Evolutionary conservation across 1,140 invertebrate species (phyloP).

Genomic region (Pentalonia nigronervosa): DNA sequence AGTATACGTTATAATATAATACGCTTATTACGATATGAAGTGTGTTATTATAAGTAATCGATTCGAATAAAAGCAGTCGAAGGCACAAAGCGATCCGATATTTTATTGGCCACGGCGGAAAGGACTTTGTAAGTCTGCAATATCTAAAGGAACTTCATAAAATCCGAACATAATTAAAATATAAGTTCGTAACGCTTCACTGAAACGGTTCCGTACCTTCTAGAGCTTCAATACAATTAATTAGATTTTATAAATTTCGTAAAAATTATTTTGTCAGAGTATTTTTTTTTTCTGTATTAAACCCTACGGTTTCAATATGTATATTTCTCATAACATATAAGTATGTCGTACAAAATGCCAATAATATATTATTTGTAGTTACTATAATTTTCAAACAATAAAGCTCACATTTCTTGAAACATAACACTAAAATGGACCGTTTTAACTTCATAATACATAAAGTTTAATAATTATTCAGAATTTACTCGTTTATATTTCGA

Average conservation of each 20-base stretch:
- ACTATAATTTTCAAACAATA: background rate
- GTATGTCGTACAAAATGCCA: background rate
- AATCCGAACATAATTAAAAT: background rate
- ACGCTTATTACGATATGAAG: too few relatives aligned
- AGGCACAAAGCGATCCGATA: background rate
- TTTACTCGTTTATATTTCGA: too few relatives aligned
- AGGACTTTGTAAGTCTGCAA: background rate
- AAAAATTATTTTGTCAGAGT: background rate
- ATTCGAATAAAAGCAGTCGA: background rate
- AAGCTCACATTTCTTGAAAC: background rate
- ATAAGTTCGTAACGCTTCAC: background rate
- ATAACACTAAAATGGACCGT: background rate
- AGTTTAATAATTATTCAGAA: too few relatives aligned
- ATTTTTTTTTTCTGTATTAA: background rate
- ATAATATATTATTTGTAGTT: background rate
- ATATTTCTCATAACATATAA: background rate
- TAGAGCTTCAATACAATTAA: background rate
- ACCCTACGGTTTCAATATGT: background rate
- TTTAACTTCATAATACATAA: background rate
- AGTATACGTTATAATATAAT: too few relatives aligned
- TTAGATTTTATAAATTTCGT: background rate
- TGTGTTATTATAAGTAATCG: background rate
- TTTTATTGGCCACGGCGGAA: background rate
- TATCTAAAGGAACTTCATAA: background rate
- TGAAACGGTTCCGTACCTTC: background rate